Percentiles rank a stretch among this genome's conserved stretches.
Evolutionary conservation across 1,140 invertebrate genomes (phyloP).

Genomic region (Belonocnema kinseyi): DNA sequence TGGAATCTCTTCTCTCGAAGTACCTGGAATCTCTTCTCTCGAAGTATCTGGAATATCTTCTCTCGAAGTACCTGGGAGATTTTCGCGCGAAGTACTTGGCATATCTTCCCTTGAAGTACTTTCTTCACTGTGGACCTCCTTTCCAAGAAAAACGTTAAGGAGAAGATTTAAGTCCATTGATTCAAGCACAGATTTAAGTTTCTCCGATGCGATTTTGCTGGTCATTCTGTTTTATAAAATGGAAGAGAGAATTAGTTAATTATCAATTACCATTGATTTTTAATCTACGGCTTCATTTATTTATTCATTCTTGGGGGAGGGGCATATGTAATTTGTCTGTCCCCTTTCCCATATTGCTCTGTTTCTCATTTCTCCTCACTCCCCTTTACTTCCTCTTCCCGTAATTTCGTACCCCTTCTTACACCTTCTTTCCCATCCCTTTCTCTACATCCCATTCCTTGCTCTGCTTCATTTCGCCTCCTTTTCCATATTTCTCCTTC

Average conservation of each 20-base stretch:
- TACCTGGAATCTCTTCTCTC: slow-evolving; percentile 18
- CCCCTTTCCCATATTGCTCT: no score
- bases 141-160: slow-evolving; percentile 58
- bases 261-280: slow-evolving; percentile 14
- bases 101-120: neutral
- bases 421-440: no score
- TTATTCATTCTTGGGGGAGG: no score
- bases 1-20: slow-evolving; percentile 36
- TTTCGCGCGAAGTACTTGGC: slow-evolving; percentile 42
- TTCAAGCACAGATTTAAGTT: slow-evolving; percentile 60
- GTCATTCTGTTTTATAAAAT: slow-evolving; percentile 57
- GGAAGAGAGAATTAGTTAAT: slow-evolving; percentile 10
- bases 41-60: slow-evolving; percentile 17
- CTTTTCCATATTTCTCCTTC: no score
- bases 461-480: no score
- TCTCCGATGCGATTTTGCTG: slow-evolving; percentile 59
- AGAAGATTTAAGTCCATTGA: slow-evolving; percentile 60
- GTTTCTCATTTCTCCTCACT: no score
- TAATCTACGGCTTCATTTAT: slow-evolving; percentile 13
- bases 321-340: no score
- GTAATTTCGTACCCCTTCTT: no score
- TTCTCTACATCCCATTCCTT: no score
- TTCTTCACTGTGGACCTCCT: slow-evolving; percentile 38
- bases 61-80: neutral
- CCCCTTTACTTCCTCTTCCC: no score